Evolutionary conservation across 2,888 invertebrate genomes (phyloP), one percentile per base, ranked within the genome.

Genomic region (Autographa gamma): DNA sequence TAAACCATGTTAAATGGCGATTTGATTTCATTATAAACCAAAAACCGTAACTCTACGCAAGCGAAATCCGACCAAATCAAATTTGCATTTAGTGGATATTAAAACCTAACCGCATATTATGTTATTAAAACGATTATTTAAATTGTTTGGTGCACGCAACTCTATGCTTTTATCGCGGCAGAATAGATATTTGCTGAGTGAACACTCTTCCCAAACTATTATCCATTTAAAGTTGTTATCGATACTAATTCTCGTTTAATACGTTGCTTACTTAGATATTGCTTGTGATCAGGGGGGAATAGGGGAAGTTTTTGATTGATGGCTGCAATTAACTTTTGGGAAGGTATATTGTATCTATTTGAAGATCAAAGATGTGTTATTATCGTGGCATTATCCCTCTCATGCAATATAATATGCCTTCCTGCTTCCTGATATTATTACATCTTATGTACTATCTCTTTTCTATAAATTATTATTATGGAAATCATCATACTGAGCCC

Each of bases 1-100:
- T 84, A 86, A 83, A 85, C 82, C 74, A 83, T 80, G 80, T 68
- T 72, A 76, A 82, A 79, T 81, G 73, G 73, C 74, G 76, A 86
- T 85, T 85, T 85, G 80, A 86, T 86, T 86, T 84, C 79, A 86
- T 87, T 84, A 84, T 81, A 80, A 77, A 79, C 83, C 82, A 83
- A 86, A 86, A 85, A 65, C 82, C 75, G 76, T 83, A 82, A 83
- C 79, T 83, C 75, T 69, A 76, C 82, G 78, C 83, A 83, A 84
- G 81, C 80, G 81, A 83, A 85, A 86, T 83, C 81, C 78, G 64
- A 83, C 80, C 74, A 82, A 81, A 81, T 73, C 71, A 82, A 83
- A 86, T 88, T 87, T 86, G 70, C 83, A 85, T 88, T 86, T 82
- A 73, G 82, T 85, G 79, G 80, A 85, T 83, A 86, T 83, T 86